Conservation (phyloP, 2,113 vertebrate genomes). For the Cebidichthys violaceus region DNA sequence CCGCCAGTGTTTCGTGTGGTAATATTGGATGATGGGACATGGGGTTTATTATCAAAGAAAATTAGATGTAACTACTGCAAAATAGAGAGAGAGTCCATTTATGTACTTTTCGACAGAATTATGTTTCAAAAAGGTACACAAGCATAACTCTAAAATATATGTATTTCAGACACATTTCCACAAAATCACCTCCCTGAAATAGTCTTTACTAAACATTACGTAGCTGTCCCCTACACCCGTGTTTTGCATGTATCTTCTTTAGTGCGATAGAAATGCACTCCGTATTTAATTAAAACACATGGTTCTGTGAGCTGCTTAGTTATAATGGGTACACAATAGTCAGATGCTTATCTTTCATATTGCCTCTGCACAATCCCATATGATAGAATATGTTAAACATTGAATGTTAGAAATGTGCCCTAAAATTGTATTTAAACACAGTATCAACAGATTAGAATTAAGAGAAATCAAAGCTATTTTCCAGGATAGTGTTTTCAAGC, state of each 20-base stretch:
- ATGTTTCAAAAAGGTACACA: background rate
- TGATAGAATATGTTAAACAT: constrained; percentile 6
- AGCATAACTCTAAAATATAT: background rate
- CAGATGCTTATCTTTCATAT: background rate
- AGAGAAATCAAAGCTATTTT: background rate
- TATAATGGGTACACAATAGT: background rate
- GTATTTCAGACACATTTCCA: too few species aligned
- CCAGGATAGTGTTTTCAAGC: background rate
- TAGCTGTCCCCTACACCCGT: background rate
- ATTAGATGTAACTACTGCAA: background rate
- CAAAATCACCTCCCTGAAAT: background rate
- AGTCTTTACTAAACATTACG: background rate
- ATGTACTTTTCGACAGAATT: background rate
- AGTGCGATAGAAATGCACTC: background rate
- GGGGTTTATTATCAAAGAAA: constrained; percentile 8
- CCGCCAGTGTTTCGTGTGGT: constrained; percentile 35
- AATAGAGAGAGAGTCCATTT: background rate
- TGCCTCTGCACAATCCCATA: background rate
- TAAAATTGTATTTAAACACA: background rate
- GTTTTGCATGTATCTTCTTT: background rate
- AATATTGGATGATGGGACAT: background rate
- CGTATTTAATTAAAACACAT: background rate
- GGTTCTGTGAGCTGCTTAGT: background rate
- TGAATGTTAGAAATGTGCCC: background rate
- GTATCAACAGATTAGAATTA: background rate